A percentile compares a stretch with the other conserved stretches of the same genome.
These are phyloP conservation scores for Muschampia staudingeri DNA, from an alignment of 2,888 invertebrate genomes.

Conservation along the genomic window DNA sequence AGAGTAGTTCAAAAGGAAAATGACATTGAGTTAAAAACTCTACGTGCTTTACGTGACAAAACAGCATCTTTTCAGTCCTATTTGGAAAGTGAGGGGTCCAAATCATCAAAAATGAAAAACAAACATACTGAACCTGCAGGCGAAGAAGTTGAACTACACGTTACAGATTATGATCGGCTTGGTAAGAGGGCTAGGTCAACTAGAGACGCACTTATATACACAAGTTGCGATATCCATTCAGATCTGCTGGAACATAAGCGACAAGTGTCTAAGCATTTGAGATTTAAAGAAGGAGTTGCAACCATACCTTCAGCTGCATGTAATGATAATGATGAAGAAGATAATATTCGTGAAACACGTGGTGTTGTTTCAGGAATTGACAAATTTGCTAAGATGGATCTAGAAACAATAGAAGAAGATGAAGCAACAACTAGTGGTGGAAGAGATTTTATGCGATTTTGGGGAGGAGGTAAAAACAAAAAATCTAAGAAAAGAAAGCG, in stretches of 20 bases:
- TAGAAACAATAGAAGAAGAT: constrained; percentile 65
- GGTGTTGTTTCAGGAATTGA: background rate
- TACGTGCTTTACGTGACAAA: constrained; percentile 30
- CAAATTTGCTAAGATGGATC: constrained; percentile 49
- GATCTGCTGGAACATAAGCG: constrained; percentile 45
- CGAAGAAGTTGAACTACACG: constrained; percentile 74
- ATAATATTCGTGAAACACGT: constrained; percentile 19
- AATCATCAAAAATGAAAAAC: constrained; percentile 44
- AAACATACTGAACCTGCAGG: constrained; percentile 28
- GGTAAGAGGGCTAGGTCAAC: constrained; percentile 1
- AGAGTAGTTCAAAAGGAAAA: constrained; percentile 16
- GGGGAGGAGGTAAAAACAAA: constrained; percentile 70
- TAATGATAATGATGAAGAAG: constrained; percentile 50
- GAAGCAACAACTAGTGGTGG: constrained; percentile 68
- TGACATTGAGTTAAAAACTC: constrained; percentile 25
- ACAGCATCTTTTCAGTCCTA: constrained; percentile 18
- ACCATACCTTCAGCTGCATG: constrained; percentile 69
- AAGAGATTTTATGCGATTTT: constrained; percentile 78
- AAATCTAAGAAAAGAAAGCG: constrained; percentile 73
- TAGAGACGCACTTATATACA: background rate
- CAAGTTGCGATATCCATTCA: constrained; percentile 53
- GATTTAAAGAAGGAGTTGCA: constrained; percentile 78
- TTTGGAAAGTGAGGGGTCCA: background rate
- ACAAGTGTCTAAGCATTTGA: constrained; percentile 72
- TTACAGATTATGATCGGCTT: constrained; percentile 71